Percentiles rank a stretch among this genome's conserved stretches.
Evolutionary conservation across 1,140 invertebrate species (phyloP).

Genomic region (Papilio helenus): DNA sequence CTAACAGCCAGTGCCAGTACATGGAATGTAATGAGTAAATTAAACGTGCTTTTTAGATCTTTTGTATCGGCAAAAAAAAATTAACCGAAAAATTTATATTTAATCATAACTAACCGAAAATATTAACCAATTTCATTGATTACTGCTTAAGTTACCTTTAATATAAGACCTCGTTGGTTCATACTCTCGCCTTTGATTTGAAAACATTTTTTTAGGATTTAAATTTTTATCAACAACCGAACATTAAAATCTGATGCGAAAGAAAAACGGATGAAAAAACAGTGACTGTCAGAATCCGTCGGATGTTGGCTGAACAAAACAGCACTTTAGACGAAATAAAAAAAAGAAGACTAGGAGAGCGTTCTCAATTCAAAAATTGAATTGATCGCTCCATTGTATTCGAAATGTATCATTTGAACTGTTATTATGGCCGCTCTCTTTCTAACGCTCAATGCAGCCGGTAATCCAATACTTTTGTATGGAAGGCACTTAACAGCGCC

Average conservation of each 20-base stretch:
- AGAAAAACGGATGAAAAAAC: conserved; percentile 78
- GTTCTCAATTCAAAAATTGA: conserved; percentile 83
- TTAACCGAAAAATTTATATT: neutral
- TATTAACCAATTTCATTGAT: neutral
- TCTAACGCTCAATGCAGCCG: conserved; percentile 74
- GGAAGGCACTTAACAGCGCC: conserved; percentile 76
- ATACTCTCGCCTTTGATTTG: neutral
- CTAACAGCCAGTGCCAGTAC: conserved; percentile 74
- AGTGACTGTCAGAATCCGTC: conserved; percentile 81
- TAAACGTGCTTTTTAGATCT: conserved; percentile 65
- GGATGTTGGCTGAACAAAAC: conserved; percentile 81
- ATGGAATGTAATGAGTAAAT: conserved; percentile 78
- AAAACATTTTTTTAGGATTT: neutral
- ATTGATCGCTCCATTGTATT: conserved; percentile 83
- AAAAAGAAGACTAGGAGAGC: conserved; percentile 77
- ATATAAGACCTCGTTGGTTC: neutral
- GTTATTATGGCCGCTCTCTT: conserved; percentile 80
- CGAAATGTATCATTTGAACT: conserved; percentile 83
- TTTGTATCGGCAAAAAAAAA: conserved; percentile 31
- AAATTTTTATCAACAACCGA: conserved; percentile 60
- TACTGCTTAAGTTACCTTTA: neutral
- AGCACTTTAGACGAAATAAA: conserved; percentile 80
- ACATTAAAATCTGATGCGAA: conserved; percentile 69
- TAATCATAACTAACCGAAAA: neutral
- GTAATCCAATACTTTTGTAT: conserved; percentile 83